phyloP scores from a whole-genome alignment of 2,888 invertebrate genomes.

The Melolontha melolontha region DNA sequence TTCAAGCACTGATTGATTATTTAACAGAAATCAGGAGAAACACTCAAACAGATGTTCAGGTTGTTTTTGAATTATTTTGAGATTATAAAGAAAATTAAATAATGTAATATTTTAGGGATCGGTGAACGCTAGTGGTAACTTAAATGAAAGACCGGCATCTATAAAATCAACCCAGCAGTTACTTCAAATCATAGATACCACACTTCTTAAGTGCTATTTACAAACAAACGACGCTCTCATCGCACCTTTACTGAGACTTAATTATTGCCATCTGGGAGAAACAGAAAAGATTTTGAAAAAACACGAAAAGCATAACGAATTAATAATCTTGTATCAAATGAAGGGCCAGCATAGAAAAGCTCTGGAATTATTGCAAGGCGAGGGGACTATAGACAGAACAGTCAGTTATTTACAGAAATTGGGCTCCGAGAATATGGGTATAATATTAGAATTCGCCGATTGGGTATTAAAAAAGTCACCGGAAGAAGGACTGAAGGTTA shows the following conservation, averaged over 20 bases:
- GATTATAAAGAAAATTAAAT: not conserved
- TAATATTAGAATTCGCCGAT: constrained; percentile 94
- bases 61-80: constrained; percentile 42
- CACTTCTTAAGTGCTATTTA: constrained; percentile 95
- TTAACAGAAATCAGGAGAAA: constrained; percentile 80
- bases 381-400: constrained; percentile 87
- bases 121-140: constrained; percentile 59
- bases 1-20: constrained; percentile 90
- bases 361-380: constrained; percentile 83
- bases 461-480: constrained; percentile 91
- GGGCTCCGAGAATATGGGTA: constrained; percentile 70
- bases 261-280: constrained; percentile 94
- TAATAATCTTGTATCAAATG: constrained; percentile 95
- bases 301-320: constrained; percentile 89
- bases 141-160: constrained; percentile 63
- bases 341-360: constrained; percentile 94
- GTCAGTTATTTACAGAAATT: constrained; percentile 92
- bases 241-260: constrained; percentile 88
- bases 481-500: constrained; percentile 82
- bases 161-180: constrained; percentile 73
- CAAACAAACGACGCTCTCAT: constrained; percentile 97
- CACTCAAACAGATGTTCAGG: constrained; percentile 66
- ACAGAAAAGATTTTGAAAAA: constrained; percentile 90
- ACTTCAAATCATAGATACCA: constrained; percentile 91
- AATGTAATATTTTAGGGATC: constrained; percentile 49